Base-by-base conservation (phyloP, 2,888 invertebrate species). In the Synergus itoensis region DNA sequence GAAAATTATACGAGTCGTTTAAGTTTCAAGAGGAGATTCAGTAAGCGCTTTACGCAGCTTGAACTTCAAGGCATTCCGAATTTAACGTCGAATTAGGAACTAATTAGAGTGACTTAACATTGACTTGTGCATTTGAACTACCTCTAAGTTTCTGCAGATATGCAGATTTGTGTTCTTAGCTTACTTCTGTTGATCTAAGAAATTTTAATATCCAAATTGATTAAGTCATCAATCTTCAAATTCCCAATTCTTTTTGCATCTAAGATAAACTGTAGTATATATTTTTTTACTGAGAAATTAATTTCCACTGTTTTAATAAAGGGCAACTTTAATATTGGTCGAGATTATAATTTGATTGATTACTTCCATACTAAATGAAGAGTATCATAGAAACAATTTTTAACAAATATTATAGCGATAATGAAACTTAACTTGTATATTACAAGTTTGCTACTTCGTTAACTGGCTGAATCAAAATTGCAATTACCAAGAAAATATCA, bases 41-140 rank as follows among this genome's bases (percentile, higher is more conserved):
- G 48, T 48, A 69, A 69, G 69, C 48, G 36, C 45, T 69, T 69
- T 53, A 43, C n/a, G 18, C 11, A 65, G 41, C 65, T 43, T 65
- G 12, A 69, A 69, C 48, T 53, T n/a, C 8, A 53, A 69, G 69
- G 36, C n/a, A 69, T 53, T 36, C 16, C 28, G 16, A 21, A 53
- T 53, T 69, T 48, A 53, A 36, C 48, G 28, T 69, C 48, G 69
- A 69, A 69, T 69, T 69, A 28, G 69, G n/a, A 69, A 69, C 69
- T 69, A 48, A 69, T 69, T 53, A 36, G 69, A 8, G 16, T 48
- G 69, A 36, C n/a, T 69, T 53, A 48, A 69, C 48, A 48, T 69
- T 53, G 48, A 69, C 48, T 69, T 69, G 48, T 16, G 16, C 28
- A 69, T 21, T 48, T 21, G 43, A 21, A 14, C 12, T 53, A 16